Percentiles rank a stretch among this genome's conserved stretches.
Evolutionary conservation across 2,888 invertebrate genomes (phyloP).

Genomic region (Pollenia angustigena): DNA sequence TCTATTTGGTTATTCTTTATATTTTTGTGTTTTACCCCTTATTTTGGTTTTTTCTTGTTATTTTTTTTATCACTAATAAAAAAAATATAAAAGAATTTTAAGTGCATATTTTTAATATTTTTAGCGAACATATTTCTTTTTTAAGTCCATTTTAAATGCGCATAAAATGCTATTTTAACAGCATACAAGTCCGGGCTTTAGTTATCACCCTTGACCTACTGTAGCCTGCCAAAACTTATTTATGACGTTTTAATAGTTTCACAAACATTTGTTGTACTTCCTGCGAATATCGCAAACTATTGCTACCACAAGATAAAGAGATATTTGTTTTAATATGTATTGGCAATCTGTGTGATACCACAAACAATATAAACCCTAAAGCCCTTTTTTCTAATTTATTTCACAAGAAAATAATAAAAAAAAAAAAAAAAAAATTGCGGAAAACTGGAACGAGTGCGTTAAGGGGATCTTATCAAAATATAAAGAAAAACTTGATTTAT

Average conservation of each 20-base stretch:
- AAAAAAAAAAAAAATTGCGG: slow-evolving; percentile 4
- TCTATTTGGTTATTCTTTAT: too few species aligned
- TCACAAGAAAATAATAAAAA: background rate
- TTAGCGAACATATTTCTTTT: too few species aligned
- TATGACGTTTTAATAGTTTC: slow-evolving; percentile 23
- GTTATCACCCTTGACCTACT: background rate
- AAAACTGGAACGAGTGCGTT: slow-evolving; percentile 62
- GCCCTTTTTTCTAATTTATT: slow-evolving; percentile 32
- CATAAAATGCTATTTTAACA: background rate
- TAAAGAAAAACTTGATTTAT: slow-evolving; percentile 38
- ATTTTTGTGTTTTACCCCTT: too few species aligned
- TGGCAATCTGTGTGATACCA: slow-evolving; percentile 1
- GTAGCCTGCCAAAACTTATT: slow-evolving; percentile 6
- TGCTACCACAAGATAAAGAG: slow-evolving; percentile 17
- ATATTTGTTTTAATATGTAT: slow-evolving; percentile 47
- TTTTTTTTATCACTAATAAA: too few species aligned
- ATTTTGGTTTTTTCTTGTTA: too few species aligned
- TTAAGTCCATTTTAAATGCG: background rate
- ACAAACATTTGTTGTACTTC: slow-evolving; percentile 29
- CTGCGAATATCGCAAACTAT: slow-evolving; percentile 1
- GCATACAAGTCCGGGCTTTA: background rate
- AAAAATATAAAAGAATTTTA: too few species aligned
- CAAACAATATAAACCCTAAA: background rate
- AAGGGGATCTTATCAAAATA: slow-evolving; percentile 50
- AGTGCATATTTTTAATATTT: too few species aligned